Base-by-base conservation (phyloP, 2,113 vertebrate species). In the Lasiurus cinereus region DNA sequence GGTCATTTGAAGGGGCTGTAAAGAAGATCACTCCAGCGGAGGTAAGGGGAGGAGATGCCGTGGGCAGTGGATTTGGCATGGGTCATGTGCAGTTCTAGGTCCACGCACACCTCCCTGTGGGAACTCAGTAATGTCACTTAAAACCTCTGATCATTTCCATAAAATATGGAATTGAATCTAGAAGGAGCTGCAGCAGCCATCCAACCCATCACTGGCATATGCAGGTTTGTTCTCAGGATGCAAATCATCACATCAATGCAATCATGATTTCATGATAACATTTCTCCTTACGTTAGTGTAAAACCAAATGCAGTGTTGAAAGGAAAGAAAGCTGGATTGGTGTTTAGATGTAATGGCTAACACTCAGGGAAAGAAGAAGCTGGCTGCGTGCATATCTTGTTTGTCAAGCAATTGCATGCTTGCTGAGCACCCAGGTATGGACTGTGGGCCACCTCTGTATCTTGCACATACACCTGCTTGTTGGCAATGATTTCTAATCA, bases 391-490 rank as follows among this genome's bases (percentile, higher is more conserved):
- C n/a, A 1, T 24, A 24, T 74, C 29, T 78, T 93, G 4, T 62
- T 89, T 43, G 46, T 46, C 62, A 66, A 31, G 64, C 19, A 9
- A 12, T 43, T 62, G 9, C 4, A 14, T 3, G 10, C 13, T 69
- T 18, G 3, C 36, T 11, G 7, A 36, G 48, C n/a, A 54, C 19
- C 24, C 13, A 0, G 11, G 48, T 15, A 48, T 27, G 2, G 8
- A 11, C 9, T 66, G 31, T 2, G 52, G 1, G 74, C 36, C 0
- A 1, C 1, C n/a, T 19, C 5, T 14, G 0, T 18, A 0, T 22
- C n/a, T 59, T 59, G 31, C 5, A 48, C 48, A 19, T n/a, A 59
- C 1, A 36, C 15, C 29, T 36, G 36, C 46, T 90, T 22, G 2
- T 84, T 83, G 77, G 29, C 6, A 7, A 33, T n/a, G 14, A 52